Percentiles rank a stretch among this genome's conserved stretches.
Evolutionary conservation across 1,140 invertebrate species (phyloP).

Genomic region (Drosophila melanica): DNA sequence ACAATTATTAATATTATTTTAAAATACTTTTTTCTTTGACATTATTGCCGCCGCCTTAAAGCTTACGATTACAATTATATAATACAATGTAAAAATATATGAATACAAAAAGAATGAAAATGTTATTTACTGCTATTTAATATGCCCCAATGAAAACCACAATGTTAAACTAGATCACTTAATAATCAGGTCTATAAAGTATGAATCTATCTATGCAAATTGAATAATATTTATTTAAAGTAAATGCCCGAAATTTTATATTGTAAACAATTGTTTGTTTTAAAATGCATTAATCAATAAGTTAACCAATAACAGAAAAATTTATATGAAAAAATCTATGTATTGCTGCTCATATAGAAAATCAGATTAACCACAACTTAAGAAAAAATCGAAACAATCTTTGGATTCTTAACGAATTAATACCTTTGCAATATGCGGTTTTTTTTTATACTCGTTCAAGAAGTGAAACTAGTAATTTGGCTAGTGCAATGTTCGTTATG

Average conservation of each 20-base stretch:
- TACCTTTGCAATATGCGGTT: neutral
- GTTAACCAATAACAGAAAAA: slow-evolving; percentile 32
- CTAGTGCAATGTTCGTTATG: too few relatives aligned
- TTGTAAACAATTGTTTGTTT: slow-evolving; percentile 53
- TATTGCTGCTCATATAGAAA: slow-evolving; percentile 63
- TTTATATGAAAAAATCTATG: slow-evolving; percentile 25
- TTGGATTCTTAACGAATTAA: slow-evolving; percentile 1
- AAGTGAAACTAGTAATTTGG: too few relatives aligned
- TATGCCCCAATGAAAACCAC: slow-evolving; percentile 53
- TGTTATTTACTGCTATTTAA: slow-evolving; percentile 31
- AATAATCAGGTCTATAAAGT: slow-evolving; percentile 58
- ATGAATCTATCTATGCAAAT: slow-evolving; percentile 59
- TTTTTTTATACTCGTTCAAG: neutral
- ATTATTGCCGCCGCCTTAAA: slow-evolving; percentile 82
- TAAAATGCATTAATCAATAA: slow-evolving; percentile 65
- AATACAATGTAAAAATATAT: slow-evolving; percentile 35
- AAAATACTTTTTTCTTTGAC: slow-evolving; percentile 55
- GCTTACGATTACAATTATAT: slow-evolving; percentile 50
- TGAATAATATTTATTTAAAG: slow-evolving; percentile 42
- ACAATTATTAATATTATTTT: slow-evolving; percentile 30
- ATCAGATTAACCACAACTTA: slow-evolving; percentile 18
- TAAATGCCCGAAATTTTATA: slow-evolving; percentile 59
- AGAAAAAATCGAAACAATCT: slow-evolving; percentile 41
- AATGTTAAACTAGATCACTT: slow-evolving; percentile 66
- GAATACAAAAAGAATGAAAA: slow-evolving; percentile 28